These are phyloP conservation scores for Oplegnathus fasciatus DNA, from an alignment of 2,113 vertebrate species.

Conservation along the genomic window DNA sequence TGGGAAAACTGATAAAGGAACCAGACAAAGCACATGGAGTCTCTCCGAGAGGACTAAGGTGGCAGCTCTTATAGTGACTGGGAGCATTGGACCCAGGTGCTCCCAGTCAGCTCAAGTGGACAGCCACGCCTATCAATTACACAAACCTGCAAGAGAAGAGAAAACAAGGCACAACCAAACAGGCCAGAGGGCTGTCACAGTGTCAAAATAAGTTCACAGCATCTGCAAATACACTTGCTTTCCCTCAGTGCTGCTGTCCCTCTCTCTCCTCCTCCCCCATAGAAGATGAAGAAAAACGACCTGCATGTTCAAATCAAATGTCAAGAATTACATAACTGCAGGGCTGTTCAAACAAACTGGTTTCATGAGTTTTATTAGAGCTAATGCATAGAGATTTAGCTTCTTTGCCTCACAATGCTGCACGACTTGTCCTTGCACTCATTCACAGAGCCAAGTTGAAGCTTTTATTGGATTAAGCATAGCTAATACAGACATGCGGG, in stretches of 20 bases:
- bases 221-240: constrained; percentile 18
- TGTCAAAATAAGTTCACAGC: constrained; percentile 29
- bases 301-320: constrained; percentile 60
- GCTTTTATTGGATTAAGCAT: constrained; percentile 30
- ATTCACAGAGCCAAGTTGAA: neutral
- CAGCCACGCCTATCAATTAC: no score
- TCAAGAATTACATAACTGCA: constrained; percentile 57
- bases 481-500: neutral
- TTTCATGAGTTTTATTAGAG: constrained; percentile 51
- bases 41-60: no score
- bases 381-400: constrained; percentile 46
- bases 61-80: no score
- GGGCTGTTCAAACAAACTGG: constrained; percentile 39
- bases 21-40: no score
- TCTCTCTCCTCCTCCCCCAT: neutral
- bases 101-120: no score
- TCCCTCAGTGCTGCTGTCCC: constrained; percentile 14
- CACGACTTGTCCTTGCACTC: constrained; percentile 2
- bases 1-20: no score
- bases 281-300: constrained; percentile 48
- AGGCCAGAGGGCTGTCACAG: no score
- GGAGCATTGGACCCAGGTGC: no score
- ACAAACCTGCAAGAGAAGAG: no score
- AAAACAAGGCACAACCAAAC: no score
- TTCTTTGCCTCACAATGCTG: constrained; percentile 13